phyloP scores from a whole-genome alignment of 2,888 invertebrate species.

The Marronus borbonicus region DNA sequence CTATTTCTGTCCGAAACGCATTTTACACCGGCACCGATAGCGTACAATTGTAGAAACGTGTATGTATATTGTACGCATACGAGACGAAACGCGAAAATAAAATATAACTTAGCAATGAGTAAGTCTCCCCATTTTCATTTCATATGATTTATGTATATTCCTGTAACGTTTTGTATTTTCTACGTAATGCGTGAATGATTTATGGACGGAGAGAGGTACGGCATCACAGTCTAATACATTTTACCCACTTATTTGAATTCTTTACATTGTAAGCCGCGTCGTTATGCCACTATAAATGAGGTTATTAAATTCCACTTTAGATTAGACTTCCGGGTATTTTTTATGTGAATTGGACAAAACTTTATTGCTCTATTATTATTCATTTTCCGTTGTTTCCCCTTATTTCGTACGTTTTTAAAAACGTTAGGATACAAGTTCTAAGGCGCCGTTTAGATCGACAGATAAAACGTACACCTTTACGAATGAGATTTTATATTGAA shows the following conservation, averaged over 20 bases:
- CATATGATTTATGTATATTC: slow-evolving; percentile 43
- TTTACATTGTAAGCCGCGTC: slow-evolving; percentile 40
- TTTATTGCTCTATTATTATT: slow-evolving; percentile 46
- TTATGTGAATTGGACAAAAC: slow-evolving; percentile 47
- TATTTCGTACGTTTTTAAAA: slow-evolving; percentile 37
- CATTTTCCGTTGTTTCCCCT: slow-evolving; percentile 35
- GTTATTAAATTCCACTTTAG: slow-evolving; percentile 46
- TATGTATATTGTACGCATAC: neutral
- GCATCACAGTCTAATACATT: slow-evolving; percentile 43
- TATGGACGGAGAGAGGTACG: slow-evolving; percentile 34
- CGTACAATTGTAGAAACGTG: neutral
- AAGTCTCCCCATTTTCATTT: slow-evolving; percentile 40
- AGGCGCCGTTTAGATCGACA: slow-evolving; percentile 36
- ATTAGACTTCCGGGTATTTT: slow-evolving; percentile 47
- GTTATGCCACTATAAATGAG: slow-evolving; percentile 44
- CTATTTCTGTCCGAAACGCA: slow-evolving; percentile 3
- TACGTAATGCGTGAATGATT: slow-evolving; percentile 43
- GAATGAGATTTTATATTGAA: slow-evolving; percentile 33
- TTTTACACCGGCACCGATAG: neutral
- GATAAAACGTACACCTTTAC: slow-evolving; percentile 39
- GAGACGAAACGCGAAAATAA: neutral
- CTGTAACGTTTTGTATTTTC: slow-evolving; percentile 42
- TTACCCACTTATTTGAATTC: slow-evolving; percentile 46
- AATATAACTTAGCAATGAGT: neutral
- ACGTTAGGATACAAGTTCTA: slow-evolving; percentile 40